These are phyloP conservation scores for Epinephelus awoara DNA, from an alignment of 2,797 vertebrate species.

Conservation along the genomic window DNA sequence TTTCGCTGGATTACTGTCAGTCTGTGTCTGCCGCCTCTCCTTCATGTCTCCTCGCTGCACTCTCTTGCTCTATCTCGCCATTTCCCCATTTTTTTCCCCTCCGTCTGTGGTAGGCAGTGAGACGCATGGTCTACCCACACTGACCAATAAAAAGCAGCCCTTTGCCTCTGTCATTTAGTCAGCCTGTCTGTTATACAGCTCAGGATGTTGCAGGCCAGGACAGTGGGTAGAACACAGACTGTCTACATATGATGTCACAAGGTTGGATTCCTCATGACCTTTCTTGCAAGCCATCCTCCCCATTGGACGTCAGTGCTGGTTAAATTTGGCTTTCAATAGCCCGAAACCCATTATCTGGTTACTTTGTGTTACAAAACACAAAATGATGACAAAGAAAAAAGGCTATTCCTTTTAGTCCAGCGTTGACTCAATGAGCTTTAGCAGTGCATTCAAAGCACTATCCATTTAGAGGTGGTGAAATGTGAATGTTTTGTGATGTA, in stretches of 20 bases:
- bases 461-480: no score
- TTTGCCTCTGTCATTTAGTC: constrained; percentile 61
- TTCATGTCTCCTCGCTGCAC: constrained; percentile 19
- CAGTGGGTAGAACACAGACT: constrained; percentile 7
- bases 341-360: no score
- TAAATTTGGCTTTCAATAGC: no score
- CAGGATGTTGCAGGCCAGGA: constrained; percentile 42
- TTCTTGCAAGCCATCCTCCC: not conserved
- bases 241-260: constrained; percentile 35
- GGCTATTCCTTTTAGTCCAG: no score
- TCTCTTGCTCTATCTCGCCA: constrained; percentile 14
- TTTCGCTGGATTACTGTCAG: constrained; percentile 35
- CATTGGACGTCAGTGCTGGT: no score
- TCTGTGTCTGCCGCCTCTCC: constrained; percentile 18
- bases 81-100: constrained; percentile 21
- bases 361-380: no score
- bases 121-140: constrained; percentile 78
- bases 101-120: constrained; percentile 71
- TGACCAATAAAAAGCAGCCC: constrained; percentile 65
- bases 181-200: constrained; percentile 69
- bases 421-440: no score
- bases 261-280: constrained; percentile 37
- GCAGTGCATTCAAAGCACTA: no score
- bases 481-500: no score
- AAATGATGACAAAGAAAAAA: no score